A percentile compares a stretch with the other conserved stretches of the same genome.
These are phyloP conservation scores for Cinclus mexicanus DNA, from an alignment of 2,113 vertebrate genomes.

Conservation along the genomic window DNA sequence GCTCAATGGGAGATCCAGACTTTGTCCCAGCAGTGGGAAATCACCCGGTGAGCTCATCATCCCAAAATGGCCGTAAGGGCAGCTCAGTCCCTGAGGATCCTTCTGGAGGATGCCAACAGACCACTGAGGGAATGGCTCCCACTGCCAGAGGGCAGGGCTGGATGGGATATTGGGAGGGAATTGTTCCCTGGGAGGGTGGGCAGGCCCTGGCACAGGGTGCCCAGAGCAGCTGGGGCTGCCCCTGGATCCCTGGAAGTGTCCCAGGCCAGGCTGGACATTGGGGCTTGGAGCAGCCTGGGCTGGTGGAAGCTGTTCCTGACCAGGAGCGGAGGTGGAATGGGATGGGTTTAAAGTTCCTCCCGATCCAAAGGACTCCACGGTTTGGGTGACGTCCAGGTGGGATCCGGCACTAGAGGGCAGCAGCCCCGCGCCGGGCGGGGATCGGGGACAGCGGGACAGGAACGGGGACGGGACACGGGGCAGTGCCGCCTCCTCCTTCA, in stretches of 20 bases:
- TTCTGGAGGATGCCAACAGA: not conserved
- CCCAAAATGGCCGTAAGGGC: not conserved
- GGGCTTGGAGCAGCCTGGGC: rapidly evolving
- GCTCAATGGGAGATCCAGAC: not conserved
- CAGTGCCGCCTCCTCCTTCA: not conserved
- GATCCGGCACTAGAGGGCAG: conserved; percentile 30
- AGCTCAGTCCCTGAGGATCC: not conserved
- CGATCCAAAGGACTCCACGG: rapidly evolving
- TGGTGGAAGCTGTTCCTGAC: rapidly evolving
- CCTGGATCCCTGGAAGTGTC: not conserved
- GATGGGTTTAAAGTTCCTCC: rapidly evolving
- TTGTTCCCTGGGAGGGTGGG: rapidly evolving
- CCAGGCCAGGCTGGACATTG: rapidly evolving
- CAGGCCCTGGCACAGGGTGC: not conserved
- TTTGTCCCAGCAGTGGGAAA: not conserved
- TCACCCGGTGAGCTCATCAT: not conserved
- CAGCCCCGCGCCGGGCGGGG: not conserved
- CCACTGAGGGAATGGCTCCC: not conserved
- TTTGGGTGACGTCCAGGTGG: not conserved
- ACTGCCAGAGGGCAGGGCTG: rapidly evolving
- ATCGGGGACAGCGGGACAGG: not conserved
- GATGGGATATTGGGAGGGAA: not conserved
- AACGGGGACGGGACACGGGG: not conserved
- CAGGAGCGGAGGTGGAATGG: rapidly evolving
- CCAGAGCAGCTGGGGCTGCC: not conserved